Evolutionary conservation across 1,140 invertebrate genomes (phyloP).

Genomic region (Drosophila tsacasi): DNA sequence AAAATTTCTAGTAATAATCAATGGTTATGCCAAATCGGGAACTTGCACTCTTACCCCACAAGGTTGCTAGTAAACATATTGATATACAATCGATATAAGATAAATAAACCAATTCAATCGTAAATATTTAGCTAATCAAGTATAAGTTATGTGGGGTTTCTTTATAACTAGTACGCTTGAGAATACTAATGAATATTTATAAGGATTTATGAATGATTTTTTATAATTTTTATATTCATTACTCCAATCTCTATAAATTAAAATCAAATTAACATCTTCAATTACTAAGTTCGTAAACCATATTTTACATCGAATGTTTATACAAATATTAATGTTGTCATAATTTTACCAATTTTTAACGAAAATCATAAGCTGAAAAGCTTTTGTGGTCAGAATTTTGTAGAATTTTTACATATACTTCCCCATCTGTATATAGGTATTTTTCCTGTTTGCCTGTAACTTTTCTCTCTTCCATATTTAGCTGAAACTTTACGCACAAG

Average conservation of each 20-base stretch:
- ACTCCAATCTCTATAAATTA: not conserved
- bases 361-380: not conserved
- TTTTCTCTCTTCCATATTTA: constrained; percentile 25
- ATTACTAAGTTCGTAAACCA: no score
- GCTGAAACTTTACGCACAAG: constrained; percentile 65
- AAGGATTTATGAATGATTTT: not conserved
- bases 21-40: not conserved
- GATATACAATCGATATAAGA: not conserved
- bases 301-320: no score
- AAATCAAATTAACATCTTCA: not conserved
- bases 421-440: not conserved
- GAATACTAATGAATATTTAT: not conserved
- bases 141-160: not conserved
- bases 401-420: not conserved
- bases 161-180: not conserved
- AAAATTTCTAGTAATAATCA: not conserved
- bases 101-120: constrained; percentile 6
- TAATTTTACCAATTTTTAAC: not conserved
- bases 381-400: constrained; percentile 6
- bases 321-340: not conserved
- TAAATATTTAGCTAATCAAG: not conserved
- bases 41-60: no score
- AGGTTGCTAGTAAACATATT: not conserved
- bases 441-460: not conserved
- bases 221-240: not conserved